These are phyloP conservation scores for Hyperoplus immaculatus DNA, from an alignment of 2,797 vertebrate species.

Conservation along the genomic window DNA sequence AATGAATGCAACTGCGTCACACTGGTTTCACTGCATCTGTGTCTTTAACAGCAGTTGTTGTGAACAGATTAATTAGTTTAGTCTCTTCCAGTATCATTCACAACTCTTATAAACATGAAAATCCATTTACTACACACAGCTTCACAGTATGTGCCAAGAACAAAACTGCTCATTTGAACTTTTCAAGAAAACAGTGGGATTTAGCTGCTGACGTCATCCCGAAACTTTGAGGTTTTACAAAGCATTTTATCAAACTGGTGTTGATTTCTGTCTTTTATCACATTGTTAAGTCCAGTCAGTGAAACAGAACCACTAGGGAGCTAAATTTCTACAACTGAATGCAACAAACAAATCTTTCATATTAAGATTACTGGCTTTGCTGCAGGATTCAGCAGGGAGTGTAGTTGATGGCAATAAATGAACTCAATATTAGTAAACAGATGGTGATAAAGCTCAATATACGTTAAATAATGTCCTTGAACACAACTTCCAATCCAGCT, in stretches of 20 bases:
- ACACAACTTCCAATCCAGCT: not conserved
- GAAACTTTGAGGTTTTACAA: constrained; percentile 33
- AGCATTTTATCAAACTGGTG: constrained; percentile 44
- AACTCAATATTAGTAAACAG: constrained; percentile 10
- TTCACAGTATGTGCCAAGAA: constrained; percentile 28
- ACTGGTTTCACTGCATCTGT: not conserved
- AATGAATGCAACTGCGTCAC: constrained; percentile 20
- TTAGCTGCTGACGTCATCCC: constrained; percentile 24
- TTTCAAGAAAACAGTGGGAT: constrained; percentile 34
- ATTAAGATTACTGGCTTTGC: constrained; percentile 23
- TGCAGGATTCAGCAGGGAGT: constrained; percentile 3
- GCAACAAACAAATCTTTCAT: not conserved
- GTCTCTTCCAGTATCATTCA: constrained; percentile 14
- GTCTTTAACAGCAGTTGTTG: constrained; percentile 19
- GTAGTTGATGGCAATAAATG: not conserved
- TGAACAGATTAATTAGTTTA: constrained; percentile 35
- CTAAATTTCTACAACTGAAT: constrained; percentile 17
- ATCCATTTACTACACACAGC: constrained; percentile 28
- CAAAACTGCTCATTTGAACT: constrained; percentile 43
- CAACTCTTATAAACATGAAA: constrained; percentile 31
- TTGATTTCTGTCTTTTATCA: constrained; percentile 63
- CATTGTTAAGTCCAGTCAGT: constrained; percentile 40
- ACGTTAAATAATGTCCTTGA: not conserved
- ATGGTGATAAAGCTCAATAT: not conserved
- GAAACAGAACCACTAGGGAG: constrained; percentile 27